phyloP scores from a whole-genome alignment of 2,113 vertebrate species.

The Sturnira hondurensis region DNA sequence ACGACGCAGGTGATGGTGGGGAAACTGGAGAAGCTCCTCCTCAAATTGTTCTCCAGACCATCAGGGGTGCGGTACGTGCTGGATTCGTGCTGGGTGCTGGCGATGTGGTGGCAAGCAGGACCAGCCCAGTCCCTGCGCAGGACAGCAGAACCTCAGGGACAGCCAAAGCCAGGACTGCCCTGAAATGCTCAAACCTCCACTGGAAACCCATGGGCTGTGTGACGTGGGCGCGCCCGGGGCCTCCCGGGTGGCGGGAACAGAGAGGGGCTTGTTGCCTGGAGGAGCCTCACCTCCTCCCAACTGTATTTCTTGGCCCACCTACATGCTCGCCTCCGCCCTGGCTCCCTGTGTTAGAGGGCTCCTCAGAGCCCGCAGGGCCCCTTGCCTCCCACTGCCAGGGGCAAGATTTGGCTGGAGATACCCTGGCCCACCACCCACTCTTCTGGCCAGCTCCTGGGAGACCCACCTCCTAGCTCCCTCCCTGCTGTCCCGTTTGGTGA shows the following conservation, averaged over 20 bases:
- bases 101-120: background rate
- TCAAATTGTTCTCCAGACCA: fast-evolving
- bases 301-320: slow-evolving; percentile 60
- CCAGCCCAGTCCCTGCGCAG: background rate
- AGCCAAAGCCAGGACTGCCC: background rate
- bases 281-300: background rate
- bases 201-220: background rate
- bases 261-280: slow-evolving; percentile 50
- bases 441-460: background rate
- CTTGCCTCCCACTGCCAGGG: background rate
- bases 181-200: background rate
- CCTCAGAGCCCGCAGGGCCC: background rate
- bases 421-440: background rate
- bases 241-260: slow-evolving; percentile 42
- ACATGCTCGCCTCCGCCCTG: background rate
- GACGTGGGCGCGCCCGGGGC: background rate
- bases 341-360: background rate
- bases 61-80: background rate
- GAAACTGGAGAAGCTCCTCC: background rate
- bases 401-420: background rate
- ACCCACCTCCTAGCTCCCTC: background rate
- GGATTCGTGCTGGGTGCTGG: background rate
- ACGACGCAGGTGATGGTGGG: background rate
- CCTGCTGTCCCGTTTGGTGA: background rate
- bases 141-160: background rate